Conservation (phyloP, 37 sponge, comb jelly and placozoan species). For the Chondrosia reniformis region DNA sequence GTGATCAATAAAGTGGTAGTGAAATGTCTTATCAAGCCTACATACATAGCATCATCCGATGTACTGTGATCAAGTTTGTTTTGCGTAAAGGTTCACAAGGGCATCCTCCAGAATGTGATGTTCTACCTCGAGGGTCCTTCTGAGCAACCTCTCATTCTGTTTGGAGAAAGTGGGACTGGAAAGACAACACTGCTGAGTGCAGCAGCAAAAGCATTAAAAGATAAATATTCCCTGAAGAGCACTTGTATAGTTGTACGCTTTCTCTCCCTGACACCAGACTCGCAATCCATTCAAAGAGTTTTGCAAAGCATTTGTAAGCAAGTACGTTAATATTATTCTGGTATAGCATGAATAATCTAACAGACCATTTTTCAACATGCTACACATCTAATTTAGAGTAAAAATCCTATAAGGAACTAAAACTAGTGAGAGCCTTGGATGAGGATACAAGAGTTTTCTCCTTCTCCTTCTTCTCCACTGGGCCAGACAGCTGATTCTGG, state of each 20-base stretch:
- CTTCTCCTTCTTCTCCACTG: no score
- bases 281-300: constrained; percentile 31
- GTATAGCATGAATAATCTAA: no score
- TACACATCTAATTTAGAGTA: no score
- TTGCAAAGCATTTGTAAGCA: constrained; percentile 71
- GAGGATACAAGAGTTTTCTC: no score
- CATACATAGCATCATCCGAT: no score
- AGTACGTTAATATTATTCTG: constrained; percentile 35
- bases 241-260: constrained; percentile 56
- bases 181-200: constrained; percentile 71
- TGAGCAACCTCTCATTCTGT: constrained; percentile 51
- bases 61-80: no score
- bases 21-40: no score
- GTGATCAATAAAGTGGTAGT: no score
- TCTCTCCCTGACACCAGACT: constrained; percentile 56
- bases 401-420: no score
- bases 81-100: constrained; percentile 12
- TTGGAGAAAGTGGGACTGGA: constrained; percentile 65
- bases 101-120: constrained; percentile 18
- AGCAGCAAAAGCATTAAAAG: constrained; percentile 29
- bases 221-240: constrained; percentile 17
- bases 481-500: no score
- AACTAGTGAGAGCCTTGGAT: no score
- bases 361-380: no score
- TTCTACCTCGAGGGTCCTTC: constrained; percentile 33